These are phyloP conservation scores for Callipepla squamata DNA, from an alignment of 2,113 vertebrate species.

Conservation along the genomic window DNA sequence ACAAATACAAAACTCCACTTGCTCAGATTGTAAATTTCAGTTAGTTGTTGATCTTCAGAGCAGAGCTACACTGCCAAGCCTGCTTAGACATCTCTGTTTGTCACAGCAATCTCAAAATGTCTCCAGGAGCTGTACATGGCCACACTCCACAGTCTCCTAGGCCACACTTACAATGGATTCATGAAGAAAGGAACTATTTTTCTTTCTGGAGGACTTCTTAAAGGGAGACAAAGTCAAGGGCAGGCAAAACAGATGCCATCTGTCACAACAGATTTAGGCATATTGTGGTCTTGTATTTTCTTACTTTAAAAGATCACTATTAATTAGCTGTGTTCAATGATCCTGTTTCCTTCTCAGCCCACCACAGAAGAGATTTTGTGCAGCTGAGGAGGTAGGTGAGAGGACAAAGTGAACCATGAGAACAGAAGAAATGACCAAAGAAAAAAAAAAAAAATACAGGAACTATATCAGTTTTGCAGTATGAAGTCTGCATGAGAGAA, in stretches of 20 bases:
- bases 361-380: neutral
- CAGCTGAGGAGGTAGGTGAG: neutral
- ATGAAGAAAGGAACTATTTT: neutral
- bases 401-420: neutral
- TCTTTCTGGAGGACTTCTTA: neutral
- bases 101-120: neutral
- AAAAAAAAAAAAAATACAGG: rapidly evolving
- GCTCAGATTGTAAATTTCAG: neutral
- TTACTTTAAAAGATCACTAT: neutral
- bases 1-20: neutral
- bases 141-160: neutral
- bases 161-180: neutral
- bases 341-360: neutral
- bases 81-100: neutral
- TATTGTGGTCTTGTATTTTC: neutral
- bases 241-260: constrained; percentile 21
- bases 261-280: constrained; percentile 22
- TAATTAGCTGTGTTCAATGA: neutral
- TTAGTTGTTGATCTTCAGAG: neutral
- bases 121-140: neutral
- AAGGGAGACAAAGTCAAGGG: neutral
- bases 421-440: neutral
- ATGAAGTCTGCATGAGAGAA: neutral
- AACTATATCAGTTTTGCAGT: rapidly evolving
- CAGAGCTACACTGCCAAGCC: neutral